Evolutionary conservation across 2,797 vertebrate genomes (phyloP), one percentile per base, ranked within the genome.

Genomic region (Bradypodion pumilum): DNA sequence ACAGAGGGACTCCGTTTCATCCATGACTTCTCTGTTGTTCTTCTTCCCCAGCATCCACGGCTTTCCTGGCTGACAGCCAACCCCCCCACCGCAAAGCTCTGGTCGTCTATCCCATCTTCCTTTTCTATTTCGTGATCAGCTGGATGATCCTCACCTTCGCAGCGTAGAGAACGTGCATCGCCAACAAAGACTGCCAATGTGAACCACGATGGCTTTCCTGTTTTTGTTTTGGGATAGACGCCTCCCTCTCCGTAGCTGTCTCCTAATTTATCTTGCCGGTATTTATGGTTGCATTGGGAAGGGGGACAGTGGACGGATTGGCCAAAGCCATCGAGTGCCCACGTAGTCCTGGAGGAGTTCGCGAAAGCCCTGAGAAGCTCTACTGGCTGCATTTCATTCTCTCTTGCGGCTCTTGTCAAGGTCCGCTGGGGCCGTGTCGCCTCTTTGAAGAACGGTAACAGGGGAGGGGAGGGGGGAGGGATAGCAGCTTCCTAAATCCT

Each of bases 141-240:
- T 99, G 98, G 98, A 99, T 99, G 97, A 96, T 99, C 88, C 96
- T 99, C 89, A 99, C 98, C 65, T 99, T 98, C 83, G 97, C 97
- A 0, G 96, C 97, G 52, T 93, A 95, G 90, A 91, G 91, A 94
- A 60, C 49, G 65, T 21, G 25, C 7, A 2, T 16, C 4, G n/a
- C 19, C 65, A 7, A 35, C 13, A 82, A 82, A 85, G 89, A 88
- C 90, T 89, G n/a, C 81, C 2, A 88, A 88, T 89, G 80, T 85
- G 44, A 91, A 89, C 44, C 15, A 46, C 60, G n/a, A 52, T 5
- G 80, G 40, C 89, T n/a, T 63, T 32, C 40, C 32, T 49, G 7
- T 21, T 42, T 70, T 42, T 42, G 37, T 46, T 78, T 62, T 70
- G 59, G n/a, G n/a, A n/a, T 29, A 82, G 66, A 65, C 0, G 0